phyloP scores from a whole-genome alignment of 2,797 vertebrate species.

The Mionectes olivaceus region DNA sequence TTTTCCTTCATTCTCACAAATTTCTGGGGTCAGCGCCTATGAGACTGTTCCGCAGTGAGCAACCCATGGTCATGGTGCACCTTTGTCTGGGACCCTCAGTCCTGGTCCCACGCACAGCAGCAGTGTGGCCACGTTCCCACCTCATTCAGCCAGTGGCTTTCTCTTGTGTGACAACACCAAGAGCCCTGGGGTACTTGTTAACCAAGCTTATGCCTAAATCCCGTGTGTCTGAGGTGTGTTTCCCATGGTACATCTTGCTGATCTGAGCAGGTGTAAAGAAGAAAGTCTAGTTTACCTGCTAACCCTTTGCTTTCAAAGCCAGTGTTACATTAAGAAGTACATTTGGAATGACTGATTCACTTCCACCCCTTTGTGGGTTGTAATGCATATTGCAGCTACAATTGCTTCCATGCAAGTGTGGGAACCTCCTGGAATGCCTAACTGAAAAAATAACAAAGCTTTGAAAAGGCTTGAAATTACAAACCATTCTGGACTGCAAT shows the following conservation, averaged over 20 bases:
- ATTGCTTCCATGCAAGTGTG: neutral
- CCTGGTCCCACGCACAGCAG: fast-evolving
- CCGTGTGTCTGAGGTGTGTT: neutral
- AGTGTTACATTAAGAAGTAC: neutral
- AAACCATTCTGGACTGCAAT: neutral
- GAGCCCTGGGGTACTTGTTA: neutral
- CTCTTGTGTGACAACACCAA: neutral
- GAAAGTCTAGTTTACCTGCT: neutral
- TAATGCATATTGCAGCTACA: neutral
- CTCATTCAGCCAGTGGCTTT: neutral
- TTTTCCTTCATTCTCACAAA: neutral
- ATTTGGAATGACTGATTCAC: neutral
- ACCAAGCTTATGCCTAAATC: neutral
- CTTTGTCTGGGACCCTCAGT: neutral
- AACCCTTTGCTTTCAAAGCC: neutral
- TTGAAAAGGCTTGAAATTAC: neutral
- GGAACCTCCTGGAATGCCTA: neutral
- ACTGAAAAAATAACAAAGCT: neutral
- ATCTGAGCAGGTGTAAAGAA: fast-evolving
- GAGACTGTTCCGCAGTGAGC: neutral
- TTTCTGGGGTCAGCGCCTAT: neutral
- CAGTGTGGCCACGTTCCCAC: fast-evolving
- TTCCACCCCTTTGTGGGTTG: neutral
- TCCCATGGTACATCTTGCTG: neutral
- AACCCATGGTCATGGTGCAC: neutral